phyloP scores from a whole-genome alignment of 2,113 vertebrate species.

The Tyto alba region DNA sequence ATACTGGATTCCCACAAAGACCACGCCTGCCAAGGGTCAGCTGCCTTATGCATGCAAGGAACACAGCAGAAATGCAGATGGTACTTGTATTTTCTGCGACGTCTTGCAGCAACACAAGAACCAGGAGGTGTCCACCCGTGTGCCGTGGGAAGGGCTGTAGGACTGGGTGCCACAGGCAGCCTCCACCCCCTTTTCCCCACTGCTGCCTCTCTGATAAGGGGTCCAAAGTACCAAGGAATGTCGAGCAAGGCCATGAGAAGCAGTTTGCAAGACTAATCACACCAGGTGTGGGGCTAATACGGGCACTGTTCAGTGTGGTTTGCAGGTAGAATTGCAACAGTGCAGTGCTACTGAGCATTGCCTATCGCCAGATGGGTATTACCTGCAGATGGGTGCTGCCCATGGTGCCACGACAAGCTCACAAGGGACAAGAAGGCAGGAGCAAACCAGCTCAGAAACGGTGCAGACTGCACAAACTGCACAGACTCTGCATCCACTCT shows the following conservation, averaged over 20 bases:
- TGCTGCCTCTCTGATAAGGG: background rate
- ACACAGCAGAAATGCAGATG: rapidly evolving
- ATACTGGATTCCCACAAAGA: background rate
- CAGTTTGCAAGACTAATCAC: background rate
- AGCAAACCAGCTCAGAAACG: background rate
- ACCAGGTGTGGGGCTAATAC: background rate
- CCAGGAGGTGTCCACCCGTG: rapidly evolving
- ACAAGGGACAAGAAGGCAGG: background rate
- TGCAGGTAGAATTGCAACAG: background rate
- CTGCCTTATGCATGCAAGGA: background rate
- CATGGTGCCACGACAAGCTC: background rate
- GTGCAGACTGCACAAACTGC: background rate
- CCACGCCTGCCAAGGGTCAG: background rate
- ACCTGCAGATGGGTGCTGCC: background rate
- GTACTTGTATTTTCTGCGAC: background rate
- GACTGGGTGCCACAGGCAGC: background rate
- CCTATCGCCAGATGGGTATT: background rate
- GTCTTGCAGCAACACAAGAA: background rate
- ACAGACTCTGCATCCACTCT: background rate
- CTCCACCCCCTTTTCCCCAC: too few relatives aligned
- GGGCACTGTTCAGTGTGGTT: background rate
- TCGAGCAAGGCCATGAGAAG: background rate
- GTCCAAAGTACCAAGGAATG: background rate
- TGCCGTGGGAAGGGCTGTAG: rapidly evolving
- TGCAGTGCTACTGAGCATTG: background rate